A percentile compares a stretch with the other conserved stretches of the same genome.
phyloP scores from a whole-genome alignment of 2,888 invertebrate species.

The Dasysyrphus tricinctus region DNA sequence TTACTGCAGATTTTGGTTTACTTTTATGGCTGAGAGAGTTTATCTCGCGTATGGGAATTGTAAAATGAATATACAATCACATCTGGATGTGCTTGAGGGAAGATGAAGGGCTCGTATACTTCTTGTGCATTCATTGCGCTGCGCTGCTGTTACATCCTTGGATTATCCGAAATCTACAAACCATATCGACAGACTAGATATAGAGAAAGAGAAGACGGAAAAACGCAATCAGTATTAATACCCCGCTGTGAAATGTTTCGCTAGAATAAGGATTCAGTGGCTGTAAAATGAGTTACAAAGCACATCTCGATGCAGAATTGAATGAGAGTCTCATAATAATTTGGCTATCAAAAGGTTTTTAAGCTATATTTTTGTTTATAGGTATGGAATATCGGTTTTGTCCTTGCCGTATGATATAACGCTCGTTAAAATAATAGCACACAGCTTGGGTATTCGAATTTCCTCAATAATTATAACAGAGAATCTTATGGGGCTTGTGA shows the following conservation, averaged over 20 bases:
- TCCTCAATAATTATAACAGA: too few species aligned
- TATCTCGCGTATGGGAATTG: conserved; percentile 69
- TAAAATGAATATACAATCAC: conserved; percentile 70
- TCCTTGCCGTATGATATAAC: neutral
- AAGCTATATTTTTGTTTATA: neutral
- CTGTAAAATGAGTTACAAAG: conserved; percentile 66
- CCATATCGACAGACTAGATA: conserved; percentile 36
- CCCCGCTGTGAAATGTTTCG: conserved; percentile 64
- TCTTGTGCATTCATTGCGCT: conserved; percentile 33
- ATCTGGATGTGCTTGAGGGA: conserved; percentile 54
- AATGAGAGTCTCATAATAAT: conserved; percentile 49
- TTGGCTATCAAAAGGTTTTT: conserved; percentile 28
- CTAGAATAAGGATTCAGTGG: conserved; percentile 60
- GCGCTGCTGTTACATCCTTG: conserved; percentile 39
- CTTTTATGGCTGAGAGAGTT: conserved; percentile 70
- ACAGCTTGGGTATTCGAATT: too few species aligned
- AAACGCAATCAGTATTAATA: conserved; percentile 72
- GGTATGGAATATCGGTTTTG: neutral
- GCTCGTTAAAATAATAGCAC: too few species aligned
- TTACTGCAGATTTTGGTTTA: conserved; percentile 65
- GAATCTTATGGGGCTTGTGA: too few species aligned
- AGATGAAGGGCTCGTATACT: conserved; percentile 19
- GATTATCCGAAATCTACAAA: conserved; percentile 58
- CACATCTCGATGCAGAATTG: conserved; percentile 17
- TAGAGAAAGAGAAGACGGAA: conserved; percentile 31